Evolutionary conservation across 2,888 invertebrate genomes (phyloP), one percentile per base, ranked within the genome.

Genomic region (Drosophila bunnanda): DNA sequence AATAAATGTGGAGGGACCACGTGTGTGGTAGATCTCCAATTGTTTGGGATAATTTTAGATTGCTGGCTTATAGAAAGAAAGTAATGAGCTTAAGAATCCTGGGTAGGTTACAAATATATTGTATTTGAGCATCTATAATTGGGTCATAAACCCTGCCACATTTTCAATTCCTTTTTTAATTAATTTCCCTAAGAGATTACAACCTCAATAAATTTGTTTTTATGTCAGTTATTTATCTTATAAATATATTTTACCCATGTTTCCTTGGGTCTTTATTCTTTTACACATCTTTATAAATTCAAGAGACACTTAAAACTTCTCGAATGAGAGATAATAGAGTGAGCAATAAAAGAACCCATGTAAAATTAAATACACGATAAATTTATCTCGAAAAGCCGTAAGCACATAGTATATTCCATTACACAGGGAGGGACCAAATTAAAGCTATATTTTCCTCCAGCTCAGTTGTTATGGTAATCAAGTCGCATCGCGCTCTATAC

Each of bases 1-100:
- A 44, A 12, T 10, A 20, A 8, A 8, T 32, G 22, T 12, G 38
- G 3, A 62, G 15, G 22, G 20, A 15, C 9, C 15, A 32, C 9
- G 2, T 32, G 15, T 9, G 8, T 8, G 50, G n/a, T 7, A 46
- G 13, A 41, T 7, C 2, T 5, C 15, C 25, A 32, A 62, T n/a
- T 32, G 48, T 13, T 25, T 20, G 1, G 15, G 15, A 28, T 48
- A 25, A 55, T 55, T 55, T 55, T 41, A 25, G 32, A 50, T 50
- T 50, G 20, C 20, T 22, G 7, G 20, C 32, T 22, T 50, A 32
- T 15, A 32, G 32, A 50, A 15, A 20, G 50, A 22, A 15, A 22
- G 15, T 34, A 9, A 15, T 32, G 15, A 50, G 30, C 17, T 46
- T 15, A 9, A 9, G 22, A 9, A 22, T 20, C 3, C 25, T 46